Base-by-base conservation (phyloP, 2,888 invertebrate species). In the Epistrophe grossulariae region DNA sequence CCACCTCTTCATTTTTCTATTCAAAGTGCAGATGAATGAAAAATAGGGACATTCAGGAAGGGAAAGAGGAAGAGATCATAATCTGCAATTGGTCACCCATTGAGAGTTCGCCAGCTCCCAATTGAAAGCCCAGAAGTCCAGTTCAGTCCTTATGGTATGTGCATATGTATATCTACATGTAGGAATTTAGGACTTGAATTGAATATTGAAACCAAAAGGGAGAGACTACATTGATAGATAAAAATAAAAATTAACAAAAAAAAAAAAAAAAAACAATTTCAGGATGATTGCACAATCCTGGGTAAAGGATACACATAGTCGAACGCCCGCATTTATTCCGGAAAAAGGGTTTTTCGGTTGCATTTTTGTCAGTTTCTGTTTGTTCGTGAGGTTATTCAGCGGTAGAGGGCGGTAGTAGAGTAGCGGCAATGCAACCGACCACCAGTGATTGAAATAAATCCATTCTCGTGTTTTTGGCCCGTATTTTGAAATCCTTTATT, bases 391-490 rank as follows among this genome's bases (percentile, higher is more conserved):
- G 66, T 80, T 80, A 66, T 48, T 45, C 9, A 1, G 55, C 28
- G 28, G n/a, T 7, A 19, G n/a, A 24, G 43, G 35, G 43, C 6
- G 24, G 52, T 1, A 24, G 52, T 28, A 35, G n/a, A n/a, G 8
- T 9, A 6, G 35, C 9, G 50, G 64, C 70, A 38, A 59, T 64
- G 7, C 68, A 19, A 68, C 50, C 50, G 50, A 68, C 79, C 82
- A 68, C 79, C 82, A 82, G 60, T 85, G 85, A 87, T 87, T 87
- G 87, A 87, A 87, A 87, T 87, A 79, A 83, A 83, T 87, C 83
- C 87, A 83, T 79, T 87, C 83, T 60, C 78, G 70, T 73, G 50
- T 59, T 70, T 73, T 62, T 57, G 48, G 15, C 60, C 43, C 50
- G 50, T 50, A 68, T 55, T 70, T 70, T 52, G 7, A 82, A 85